Percentiles rank a stretch among this genome's conserved stretches.
These are phyloP conservation scores for Gnathonemus echidnorhynchus DNA, from an alignment of 2,113 vertebrate species.

Conservation along the genomic window DNA sequence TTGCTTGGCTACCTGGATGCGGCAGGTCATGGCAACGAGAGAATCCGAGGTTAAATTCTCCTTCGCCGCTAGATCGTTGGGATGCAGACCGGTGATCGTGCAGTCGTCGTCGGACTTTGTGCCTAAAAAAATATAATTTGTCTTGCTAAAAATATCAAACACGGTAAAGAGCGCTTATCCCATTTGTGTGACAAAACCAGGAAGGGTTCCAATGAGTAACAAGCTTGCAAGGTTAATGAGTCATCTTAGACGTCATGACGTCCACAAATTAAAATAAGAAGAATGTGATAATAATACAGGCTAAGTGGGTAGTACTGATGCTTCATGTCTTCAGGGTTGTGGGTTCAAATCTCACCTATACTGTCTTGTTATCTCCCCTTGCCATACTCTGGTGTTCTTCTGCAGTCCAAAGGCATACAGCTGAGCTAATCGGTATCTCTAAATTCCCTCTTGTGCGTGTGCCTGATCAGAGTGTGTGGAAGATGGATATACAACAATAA, in stretches of 20 bases:
- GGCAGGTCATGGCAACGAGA: background rate
- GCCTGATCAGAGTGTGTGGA: background rate
- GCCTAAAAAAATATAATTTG: background rate
- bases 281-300: background rate
- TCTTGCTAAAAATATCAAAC: background rate
- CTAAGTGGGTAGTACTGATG: background rate
- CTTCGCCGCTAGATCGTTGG: background rate
- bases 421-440: background rate
- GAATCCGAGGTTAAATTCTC: background rate
- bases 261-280: background rate
- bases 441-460: background rate
- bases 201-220: background rate
- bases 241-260: background rate
- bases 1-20: background rate
- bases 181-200: background rate
- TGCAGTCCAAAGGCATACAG: background rate
- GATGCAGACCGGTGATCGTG: background rate
- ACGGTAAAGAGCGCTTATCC: background rate
- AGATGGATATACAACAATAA: background rate
- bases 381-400: background rate
- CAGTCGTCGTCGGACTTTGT: background rate
- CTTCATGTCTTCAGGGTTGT: background rate
- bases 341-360: background rate
- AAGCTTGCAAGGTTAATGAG: background rate
- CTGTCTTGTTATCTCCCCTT: background rate